Base-by-base conservation (phyloP, 1,140 invertebrate genomes). In the Homalodisca vitripennis region DNA sequence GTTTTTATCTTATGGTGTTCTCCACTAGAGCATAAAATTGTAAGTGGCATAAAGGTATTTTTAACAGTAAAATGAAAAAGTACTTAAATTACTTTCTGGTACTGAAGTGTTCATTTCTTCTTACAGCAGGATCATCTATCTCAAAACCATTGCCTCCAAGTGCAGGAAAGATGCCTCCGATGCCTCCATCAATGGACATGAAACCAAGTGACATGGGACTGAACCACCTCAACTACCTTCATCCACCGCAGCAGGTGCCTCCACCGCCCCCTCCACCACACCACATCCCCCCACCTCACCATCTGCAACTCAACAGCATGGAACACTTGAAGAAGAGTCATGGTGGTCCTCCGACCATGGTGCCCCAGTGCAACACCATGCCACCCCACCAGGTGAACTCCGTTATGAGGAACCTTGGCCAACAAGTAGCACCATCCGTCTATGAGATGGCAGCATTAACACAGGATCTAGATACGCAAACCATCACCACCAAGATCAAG, bases 361-460 rank as follows among this genome's bases (percentile, higher is more conserved):
- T 83, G 1, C 80, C 77, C 46, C 78, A 73, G 71, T 77, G 70
- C 68, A 74, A 55, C 65, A 81, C 80, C 66, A 83, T 80, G 67
- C 84, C 80, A 60, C 84, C 83, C 66, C 85, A 84, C 74, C 84
- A 85, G 78, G 85, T 86, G 48, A 83, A 85, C 12, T 85, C 87
- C 46, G 82, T 86, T 0, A 84, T 92, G 81, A 84, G 88, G 26
- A 84, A 81, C 34, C 83, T 92, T 22, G 90, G 92, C 73, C 90
- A 91, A 62, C 91, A 93, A 75, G 88, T 93, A 75, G 91, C 91
- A 26, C 92, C 88, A 0, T 93, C 90, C 73, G 93, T 97, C 0
- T 97, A 97, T 79, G 96, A 98, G 80, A 96, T 98, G 90, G 95
- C 95, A 2, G 95, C 96, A 1, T 84, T 98, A 3, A 98, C 96